Conservation (phyloP, 2,888 invertebrate species). For the Harpalus rubripes region DNA sequence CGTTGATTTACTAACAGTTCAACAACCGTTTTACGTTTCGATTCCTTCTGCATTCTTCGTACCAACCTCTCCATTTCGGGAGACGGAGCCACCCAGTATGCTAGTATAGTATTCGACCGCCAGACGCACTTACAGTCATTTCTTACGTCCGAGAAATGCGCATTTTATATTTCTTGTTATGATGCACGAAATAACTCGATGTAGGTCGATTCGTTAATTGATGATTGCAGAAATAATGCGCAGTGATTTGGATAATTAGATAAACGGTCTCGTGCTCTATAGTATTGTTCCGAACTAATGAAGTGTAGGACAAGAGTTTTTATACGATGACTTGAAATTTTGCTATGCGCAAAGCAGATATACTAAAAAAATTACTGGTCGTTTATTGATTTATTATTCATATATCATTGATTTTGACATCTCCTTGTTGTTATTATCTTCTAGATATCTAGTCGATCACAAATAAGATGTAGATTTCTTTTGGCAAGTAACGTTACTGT, state of each 20-base stretch:
- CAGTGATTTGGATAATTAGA: conserved; percentile 50
- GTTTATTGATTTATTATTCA: background rate
- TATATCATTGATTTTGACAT: too few species aligned
- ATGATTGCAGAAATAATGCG: conserved; percentile 53
- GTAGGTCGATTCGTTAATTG: conserved; percentile 44
- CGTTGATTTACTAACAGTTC: conserved; percentile 36
- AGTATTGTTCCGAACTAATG: conserved; percentile 48
- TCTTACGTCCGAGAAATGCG: conserved; percentile 34
- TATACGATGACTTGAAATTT: conserved; percentile 22
- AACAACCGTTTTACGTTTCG: conserved; percentile 46
- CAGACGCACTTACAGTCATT: background rate
- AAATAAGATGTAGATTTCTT: too few species aligned
- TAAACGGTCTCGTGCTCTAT: conserved; percentile 7
- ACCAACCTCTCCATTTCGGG: conserved; percentile 55
- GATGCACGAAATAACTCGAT: conserved; percentile 15
- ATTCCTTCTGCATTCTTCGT: conserved; percentile 54
- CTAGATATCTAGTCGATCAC: too few species aligned
- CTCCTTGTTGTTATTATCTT: too few species aligned
- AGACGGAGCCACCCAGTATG: conserved; percentile 25
- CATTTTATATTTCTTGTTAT: conserved; percentile 28
- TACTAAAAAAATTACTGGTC: background rate
- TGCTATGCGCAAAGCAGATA: background rate
- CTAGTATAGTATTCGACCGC: conserved; percentile 36
- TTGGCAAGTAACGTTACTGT: too few species aligned
- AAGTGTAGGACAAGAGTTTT: conserved; percentile 35